Evolutionary conservation across 2,113 vertebrate species (phyloP), one percentile per base, ranked within the genome.

Genomic region (Aleadryas rufinucha): DNA sequence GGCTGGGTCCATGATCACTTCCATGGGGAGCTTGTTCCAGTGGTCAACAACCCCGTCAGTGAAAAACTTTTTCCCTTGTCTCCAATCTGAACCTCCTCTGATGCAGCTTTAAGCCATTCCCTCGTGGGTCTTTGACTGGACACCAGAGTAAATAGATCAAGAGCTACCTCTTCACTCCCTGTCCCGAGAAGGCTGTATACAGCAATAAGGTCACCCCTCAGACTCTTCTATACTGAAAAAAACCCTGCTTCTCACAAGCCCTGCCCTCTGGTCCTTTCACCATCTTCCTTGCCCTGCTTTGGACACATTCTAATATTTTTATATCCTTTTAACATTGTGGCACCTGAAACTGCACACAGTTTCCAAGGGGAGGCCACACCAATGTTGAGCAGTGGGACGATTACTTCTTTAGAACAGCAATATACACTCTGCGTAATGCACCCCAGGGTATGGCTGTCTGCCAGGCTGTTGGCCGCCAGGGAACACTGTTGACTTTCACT

Each of bases 51-150:
- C 22, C 9, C 39, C 28, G 3, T 42, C 26, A 68, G 20, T 39
- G 28, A 82, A 76, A 19, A 61, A 30, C 10, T 19, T 66, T n/a
- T 53, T 35, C 21, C 21, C 7, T 27, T 41, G 20, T 31, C 20
- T 23, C 26, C 10, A 31, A 7, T 56, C 27, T 42, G 47, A 49
- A 42, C 5, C 7, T 60, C 14, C n/a, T 12, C 21, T 37, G 21
- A 37, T 15, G 12, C 16, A 74, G 15, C 21, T 74, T 47, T 42
- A 60, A 80, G n/a, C 15, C 9, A 14, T 54, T 54, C 5, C 2
- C 12, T 61, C 0, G 0, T 49, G 30, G 30, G 30, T 31, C 22
- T 81, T 42, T 60, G 16, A 56, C 35, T 27, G 18, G 6, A 35
- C 3, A 7, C 3, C 9, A 68, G n/a, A 68, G 17, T 31, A 24